phyloP scores from a whole-genome alignment of 35 echinoderm and acorn worm genomes.

The Eucidaris tribuloides region DNA sequence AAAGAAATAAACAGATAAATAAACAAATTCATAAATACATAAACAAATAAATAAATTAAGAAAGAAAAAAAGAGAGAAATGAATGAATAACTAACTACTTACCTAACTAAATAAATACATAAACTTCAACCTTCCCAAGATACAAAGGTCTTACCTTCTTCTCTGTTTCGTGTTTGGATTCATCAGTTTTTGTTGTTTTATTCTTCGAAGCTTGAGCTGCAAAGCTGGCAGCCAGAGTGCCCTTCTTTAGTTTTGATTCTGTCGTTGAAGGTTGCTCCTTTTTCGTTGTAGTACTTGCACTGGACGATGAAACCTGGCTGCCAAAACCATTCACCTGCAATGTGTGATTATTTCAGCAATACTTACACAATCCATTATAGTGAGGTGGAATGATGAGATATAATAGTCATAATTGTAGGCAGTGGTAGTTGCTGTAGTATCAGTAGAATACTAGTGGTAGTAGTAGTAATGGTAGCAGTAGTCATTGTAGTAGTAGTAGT shows the following conservation, averaged over 20 bases:
- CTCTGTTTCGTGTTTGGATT: neutral
- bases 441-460: too few relatives aligned
- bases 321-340: constrained; percentile 30
- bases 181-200: neutral
- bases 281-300: neutral
- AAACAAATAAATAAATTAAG: neutral
- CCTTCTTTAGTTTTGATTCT: constrained; percentile 1
- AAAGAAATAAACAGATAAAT: too few relatives aligned
- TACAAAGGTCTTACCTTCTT: too few relatives aligned
- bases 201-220: neutral
- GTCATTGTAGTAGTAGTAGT: too few relatives aligned
- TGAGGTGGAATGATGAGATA: neutral
- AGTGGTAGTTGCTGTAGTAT: neutral
- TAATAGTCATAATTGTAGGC: neutral
- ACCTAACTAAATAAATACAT: neutral
- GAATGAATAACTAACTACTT: neutral
- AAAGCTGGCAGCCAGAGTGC: constrained; percentile 5
- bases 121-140: neutral
- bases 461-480: too few relatives aligned
- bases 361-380: neutral
- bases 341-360: neutral
- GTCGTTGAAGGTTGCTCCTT: neutral
- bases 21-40: neutral
- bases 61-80: neutral
- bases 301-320: neutral